phyloP scores from a whole-genome alignment of 2,113 vertebrate genomes.

The Desmodus rotundus region DNA sequence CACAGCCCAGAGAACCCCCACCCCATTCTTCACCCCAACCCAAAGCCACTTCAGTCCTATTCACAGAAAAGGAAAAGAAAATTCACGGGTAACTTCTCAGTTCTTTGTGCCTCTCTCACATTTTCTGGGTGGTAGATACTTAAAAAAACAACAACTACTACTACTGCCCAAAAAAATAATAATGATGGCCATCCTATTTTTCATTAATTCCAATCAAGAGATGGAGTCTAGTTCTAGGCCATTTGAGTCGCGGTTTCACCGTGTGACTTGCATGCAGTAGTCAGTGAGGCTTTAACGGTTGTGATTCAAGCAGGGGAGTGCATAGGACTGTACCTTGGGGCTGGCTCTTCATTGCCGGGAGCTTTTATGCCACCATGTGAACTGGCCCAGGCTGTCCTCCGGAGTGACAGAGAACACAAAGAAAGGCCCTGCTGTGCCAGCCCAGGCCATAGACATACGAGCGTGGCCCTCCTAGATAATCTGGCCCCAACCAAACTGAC shows the following conservation, averaged over 20 bases:
- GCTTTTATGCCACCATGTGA: not conserved
- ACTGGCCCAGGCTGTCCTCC: not conserved
- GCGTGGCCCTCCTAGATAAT: not conserved
- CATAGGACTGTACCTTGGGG: accelerated
- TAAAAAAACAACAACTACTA: not conserved
- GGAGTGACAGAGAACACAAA: not conserved
- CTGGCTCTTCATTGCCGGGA: not conserved
- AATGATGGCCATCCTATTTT: not conserved
- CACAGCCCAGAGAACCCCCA: not conserved
- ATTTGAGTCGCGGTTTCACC: not conserved
- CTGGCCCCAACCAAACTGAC: not conserved
- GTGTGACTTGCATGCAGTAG: not conserved
- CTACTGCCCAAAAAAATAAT: not conserved
- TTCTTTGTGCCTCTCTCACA: not conserved
- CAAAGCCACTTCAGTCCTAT: not conserved
- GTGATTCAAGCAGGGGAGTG: not conserved
- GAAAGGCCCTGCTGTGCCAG: not conserved
- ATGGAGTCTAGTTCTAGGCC: not conserved
- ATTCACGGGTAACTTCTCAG: not conserved
- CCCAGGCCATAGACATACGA: not conserved
- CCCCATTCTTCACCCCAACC: not conserved
- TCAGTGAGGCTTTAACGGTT: not conserved
- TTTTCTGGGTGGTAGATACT: not conserved
- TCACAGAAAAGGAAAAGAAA: not conserved
- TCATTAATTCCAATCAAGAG: not conserved